Evolutionary conservation across 2,888 invertebrate species (phyloP).

Genomic region (Meloe dianella): DNA sequence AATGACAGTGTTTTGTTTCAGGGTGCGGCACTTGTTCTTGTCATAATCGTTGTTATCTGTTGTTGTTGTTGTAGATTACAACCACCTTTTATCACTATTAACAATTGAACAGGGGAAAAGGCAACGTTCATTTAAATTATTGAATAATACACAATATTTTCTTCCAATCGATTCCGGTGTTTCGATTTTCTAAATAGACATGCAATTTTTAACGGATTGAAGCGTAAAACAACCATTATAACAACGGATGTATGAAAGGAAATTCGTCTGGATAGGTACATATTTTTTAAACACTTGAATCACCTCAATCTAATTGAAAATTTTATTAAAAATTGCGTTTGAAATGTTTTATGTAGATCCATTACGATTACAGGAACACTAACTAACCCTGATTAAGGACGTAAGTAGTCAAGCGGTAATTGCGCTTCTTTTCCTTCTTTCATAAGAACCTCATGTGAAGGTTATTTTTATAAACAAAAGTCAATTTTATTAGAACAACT

Average conservation of each 20-base stretch:
- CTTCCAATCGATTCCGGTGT: neutral
- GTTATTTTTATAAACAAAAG: neutral
- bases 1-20: conserved; percentile 55
- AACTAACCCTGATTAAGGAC: conserved; percentile 10
- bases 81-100: neutral
- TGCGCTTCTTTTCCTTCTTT: neutral
- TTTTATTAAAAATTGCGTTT: too few relatives aligned
- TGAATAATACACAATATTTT: neutral
- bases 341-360: neutral
- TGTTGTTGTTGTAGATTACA: conserved; percentile 10
- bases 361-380: neutral
- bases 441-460: neutral
- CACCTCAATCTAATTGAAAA: neutral
- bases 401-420: conserved; percentile 9
- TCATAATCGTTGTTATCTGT: conserved; percentile 45
- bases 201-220: conserved; percentile 1
- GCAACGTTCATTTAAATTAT: neutral
- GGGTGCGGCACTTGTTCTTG: conserved; percentile 56
- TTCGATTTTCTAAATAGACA: neutral
- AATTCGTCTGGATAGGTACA: neutral
- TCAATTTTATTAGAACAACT: too few relatives aligned
- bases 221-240: neutral
- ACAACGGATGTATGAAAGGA: conserved; percentile 3
- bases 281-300: too few relatives aligned
- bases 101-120: neutral